These are phyloP conservation scores for Euwallacea fornicatus DNA, from an alignment of 1,140 invertebrate species.

Conservation along the genomic window DNA sequence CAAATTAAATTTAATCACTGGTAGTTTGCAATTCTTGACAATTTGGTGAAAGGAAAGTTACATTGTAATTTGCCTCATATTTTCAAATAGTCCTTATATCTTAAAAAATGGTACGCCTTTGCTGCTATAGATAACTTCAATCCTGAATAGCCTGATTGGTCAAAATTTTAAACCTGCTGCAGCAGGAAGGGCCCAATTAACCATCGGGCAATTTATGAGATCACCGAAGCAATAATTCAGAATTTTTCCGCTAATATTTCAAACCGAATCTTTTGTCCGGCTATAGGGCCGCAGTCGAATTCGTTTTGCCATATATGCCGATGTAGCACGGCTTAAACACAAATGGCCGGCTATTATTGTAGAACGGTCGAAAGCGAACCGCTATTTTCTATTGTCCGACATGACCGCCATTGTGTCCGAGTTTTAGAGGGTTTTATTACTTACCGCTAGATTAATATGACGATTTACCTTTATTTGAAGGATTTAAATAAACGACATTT, in stretches of 20 bases:
- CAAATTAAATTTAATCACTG: too few relatives aligned
- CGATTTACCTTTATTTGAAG: background rate
- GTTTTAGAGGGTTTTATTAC: conserved; percentile 17
- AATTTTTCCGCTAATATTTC: conserved; percentile 6
- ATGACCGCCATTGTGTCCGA: conserved; percentile 9
- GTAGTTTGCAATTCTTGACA: too few relatives aligned
- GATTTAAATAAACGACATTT: background rate
- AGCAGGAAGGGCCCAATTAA: background rate
- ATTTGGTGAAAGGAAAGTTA: too few relatives aligned
- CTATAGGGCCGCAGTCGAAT: background rate
- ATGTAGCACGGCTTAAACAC: conserved; percentile 15
- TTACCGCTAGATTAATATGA: conserved; percentile 20
- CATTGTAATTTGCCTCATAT: too few relatives aligned
- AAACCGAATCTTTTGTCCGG: conserved; percentile 1
- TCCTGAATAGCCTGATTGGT: too few relatives aligned
- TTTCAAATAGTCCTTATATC: too few relatives aligned
- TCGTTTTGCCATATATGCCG: conserved; percentile 11
- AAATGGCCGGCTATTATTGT: conserved; percentile 18
- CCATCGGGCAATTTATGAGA: background rate
- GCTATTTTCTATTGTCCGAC: conserved; percentile 18
- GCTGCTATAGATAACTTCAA: too few relatives aligned
- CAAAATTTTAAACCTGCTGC: too few relatives aligned
- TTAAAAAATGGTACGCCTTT: too few relatives aligned
- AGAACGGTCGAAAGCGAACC: conserved; percentile 20
- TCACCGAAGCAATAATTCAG: conserved; percentile 2